Evolutionary conservation across 2,888 invertebrate species (phyloP).

Genomic region (Andrena chrysosceles): DNA sequence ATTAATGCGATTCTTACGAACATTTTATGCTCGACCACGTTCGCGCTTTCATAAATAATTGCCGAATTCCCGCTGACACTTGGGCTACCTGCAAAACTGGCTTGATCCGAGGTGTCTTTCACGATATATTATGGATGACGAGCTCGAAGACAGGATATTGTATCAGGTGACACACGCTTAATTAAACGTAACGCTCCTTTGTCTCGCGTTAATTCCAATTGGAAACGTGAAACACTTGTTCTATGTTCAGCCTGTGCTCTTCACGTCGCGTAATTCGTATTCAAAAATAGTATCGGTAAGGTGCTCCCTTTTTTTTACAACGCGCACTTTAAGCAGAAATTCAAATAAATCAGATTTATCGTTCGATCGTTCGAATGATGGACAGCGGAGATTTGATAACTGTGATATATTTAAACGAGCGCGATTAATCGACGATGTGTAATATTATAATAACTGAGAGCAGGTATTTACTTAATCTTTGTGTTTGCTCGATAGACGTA

Average conservation of each 20-base stretch:
- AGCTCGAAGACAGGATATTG: constrained; percentile 94
- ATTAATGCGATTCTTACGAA: constrained; percentile 4
- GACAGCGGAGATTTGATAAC: neutral
- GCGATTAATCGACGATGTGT: neutral
- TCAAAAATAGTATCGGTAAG: constrained; percentile 42
- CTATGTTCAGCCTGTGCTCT: constrained; percentile 4
- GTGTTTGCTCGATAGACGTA: constrained; percentile 87
- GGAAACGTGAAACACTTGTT: neutral
- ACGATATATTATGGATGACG: constrained; percentile 92
- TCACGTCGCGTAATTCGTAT: constrained; percentile 26
- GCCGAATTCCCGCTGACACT: neutral
- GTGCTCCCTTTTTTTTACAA: constrained; percentile 27
- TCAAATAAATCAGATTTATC: neutral
- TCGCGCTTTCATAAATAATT: constrained; percentile 26
- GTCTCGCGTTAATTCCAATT: neutral
- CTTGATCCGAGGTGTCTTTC: constrained; percentile 41
- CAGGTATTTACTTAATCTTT: constrained; percentile 24
- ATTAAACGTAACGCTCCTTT: neutral
- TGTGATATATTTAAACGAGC: neutral
- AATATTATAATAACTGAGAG: neutral
- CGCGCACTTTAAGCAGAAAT: neutral
- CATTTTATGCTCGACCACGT: neutral
- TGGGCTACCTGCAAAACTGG: constrained; percentile 31
- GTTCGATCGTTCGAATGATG: neutral
- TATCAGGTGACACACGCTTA: constrained; percentile 87